phyloP scores from a whole-genome alignment of 2,888 invertebrate species.

The Parnassius glacialis region DNA sequence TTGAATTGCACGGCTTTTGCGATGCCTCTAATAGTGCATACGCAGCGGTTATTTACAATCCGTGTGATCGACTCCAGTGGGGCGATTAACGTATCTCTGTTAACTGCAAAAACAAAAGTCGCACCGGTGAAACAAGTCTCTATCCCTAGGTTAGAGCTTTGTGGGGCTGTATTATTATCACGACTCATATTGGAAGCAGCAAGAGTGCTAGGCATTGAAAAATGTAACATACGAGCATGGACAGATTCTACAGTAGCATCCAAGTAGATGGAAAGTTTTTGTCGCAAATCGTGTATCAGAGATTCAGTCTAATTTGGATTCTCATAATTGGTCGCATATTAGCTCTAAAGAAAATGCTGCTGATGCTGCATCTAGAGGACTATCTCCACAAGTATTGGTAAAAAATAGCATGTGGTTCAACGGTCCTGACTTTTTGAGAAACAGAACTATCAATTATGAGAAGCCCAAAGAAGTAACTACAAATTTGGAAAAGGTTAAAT shows the following conservation, averaged over 20 bases:
- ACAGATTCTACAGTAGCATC: conserved; percentile 29
- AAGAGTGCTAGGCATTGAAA: background rate
- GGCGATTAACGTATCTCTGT: conserved; percentile 27
- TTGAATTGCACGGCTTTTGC: conserved; percentile 32
- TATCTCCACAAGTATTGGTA: background rate
- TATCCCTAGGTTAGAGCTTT: conserved; percentile 33
- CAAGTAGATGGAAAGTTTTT: conserved; percentile 27
- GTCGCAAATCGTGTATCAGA: conserved; percentile 27
- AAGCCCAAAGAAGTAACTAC: no score
- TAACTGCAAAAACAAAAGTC: no score
- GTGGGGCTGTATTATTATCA: conserved; percentile 31
- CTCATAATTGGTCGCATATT: conserved; percentile 10
- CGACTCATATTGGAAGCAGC: conserved; percentile 14
- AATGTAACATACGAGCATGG: conserved; percentile 22
- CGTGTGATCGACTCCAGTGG: conserved; percentile 18
- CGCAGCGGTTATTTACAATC: conserved; percentile 31
- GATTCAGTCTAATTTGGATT: conserved; percentile 12
- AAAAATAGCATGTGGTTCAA: no score
- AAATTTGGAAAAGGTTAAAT: no score
- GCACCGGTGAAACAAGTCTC: conserved; percentile 34
- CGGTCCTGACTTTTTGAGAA: no score
- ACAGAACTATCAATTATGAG: no score
- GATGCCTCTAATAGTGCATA: conserved; percentile 32
- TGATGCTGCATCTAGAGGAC: conserved; percentile 25
- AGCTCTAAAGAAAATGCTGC: conserved; percentile 27